phyloP scores from a whole-genome alignment of 2,797 vertebrate species.

The Sebastes miniatus region DNA sequence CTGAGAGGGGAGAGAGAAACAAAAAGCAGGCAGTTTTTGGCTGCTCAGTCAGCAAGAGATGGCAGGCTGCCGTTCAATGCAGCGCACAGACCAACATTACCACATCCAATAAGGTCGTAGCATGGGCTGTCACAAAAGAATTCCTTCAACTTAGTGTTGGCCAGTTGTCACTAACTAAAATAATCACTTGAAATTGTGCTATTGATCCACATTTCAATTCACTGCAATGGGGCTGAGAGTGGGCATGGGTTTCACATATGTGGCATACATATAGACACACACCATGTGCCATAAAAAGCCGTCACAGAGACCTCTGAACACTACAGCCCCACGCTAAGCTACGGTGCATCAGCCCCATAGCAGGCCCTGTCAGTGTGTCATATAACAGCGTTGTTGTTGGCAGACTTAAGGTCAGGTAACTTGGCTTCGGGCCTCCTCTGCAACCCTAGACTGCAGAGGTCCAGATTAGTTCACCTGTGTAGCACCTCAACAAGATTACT shows the following conservation, averaged over 20 bases:
- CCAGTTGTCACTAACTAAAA: constrained; percentile 14
- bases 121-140: constrained; percentile 62
- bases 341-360: constrained; percentile 33
- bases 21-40: constrained; percentile 80
- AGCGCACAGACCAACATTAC: constrained; percentile 60
- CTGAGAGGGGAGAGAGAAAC: constrained; percentile 70
- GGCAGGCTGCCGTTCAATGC: constrained; percentile 70
- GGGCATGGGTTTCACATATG: neutral
- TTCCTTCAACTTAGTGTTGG: constrained; percentile 52
- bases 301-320: constrained; percentile 42
- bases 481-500: constrained; percentile 56
- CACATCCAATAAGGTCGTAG: constrained; percentile 69
- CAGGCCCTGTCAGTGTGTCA: constrained; percentile 48
- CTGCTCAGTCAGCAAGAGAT: constrained; percentile 81
- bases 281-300: constrained; percentile 48
- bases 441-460: constrained; percentile 41
- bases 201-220: neutral
- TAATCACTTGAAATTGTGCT: neutral
- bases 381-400: constrained; percentile 60
- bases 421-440: constrained; percentile 26
- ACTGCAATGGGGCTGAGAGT: neutral
- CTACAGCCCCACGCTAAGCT: constrained; percentile 17
- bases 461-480: constrained; percentile 61
- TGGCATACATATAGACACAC: constrained; percentile 7
- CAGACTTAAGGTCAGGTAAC: constrained; percentile 60